Conservation (phyloP, 2,113 vertebrate species). For the Tupaia chinensis region DNA sequence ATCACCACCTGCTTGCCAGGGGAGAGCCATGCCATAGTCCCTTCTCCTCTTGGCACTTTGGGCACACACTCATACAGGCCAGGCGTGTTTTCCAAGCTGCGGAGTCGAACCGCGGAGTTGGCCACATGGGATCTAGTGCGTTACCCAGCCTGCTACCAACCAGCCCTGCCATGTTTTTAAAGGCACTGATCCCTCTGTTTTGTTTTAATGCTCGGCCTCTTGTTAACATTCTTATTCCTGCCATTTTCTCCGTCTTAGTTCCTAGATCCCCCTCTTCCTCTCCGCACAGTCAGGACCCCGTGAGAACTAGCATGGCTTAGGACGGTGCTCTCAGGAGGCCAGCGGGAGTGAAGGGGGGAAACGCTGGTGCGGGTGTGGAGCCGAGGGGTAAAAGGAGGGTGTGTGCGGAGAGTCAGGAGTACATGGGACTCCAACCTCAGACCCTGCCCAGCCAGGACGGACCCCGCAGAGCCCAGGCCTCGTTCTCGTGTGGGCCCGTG, state of each 20-base stretch:
- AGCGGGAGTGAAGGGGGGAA: background rate
- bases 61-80: no score
- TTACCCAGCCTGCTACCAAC: no score
- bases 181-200: background rate
- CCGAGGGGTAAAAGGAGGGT: no score
- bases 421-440: background rate
- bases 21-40: no score
- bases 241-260: background rate
- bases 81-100: no score
- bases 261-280: background rate
- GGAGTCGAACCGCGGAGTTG: no score
- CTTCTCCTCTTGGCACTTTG: no score
- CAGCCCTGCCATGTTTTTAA: background rate
- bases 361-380: background rate
- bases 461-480: background rate
- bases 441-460: background rate
- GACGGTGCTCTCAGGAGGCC: background rate
- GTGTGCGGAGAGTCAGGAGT: background rate
- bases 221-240: background rate
- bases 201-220: background rate
- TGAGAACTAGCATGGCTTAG: background rate
- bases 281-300: background rate
- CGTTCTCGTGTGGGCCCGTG: background rate
- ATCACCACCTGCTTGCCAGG: no score
- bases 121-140: no score